Evolutionary conservation across 1,140 invertebrate genomes (phyloP), one percentile per base, ranked within the genome.

Genomic region (Drosophila chauvacae): DNA sequence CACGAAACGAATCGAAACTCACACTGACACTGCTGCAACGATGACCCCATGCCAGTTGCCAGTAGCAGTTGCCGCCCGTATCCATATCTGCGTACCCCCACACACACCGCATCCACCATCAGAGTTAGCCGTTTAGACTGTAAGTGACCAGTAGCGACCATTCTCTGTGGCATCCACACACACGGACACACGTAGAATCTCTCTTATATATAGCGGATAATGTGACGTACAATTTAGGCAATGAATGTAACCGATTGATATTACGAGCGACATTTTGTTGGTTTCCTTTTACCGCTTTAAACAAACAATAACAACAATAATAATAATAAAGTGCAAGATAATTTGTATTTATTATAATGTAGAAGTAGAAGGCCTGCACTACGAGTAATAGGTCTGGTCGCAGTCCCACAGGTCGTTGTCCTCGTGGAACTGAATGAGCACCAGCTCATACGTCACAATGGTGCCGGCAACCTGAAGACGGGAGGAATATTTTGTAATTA

Each of bases 401-500:
- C 87, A 91, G 33, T 88, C 78, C 83, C 88, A 91, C 26, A 87
- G 62, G 33, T 81, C 77, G 45, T 81, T 83, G 59, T 90, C 85
- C 57, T 92, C 91, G 33, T 92, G 91, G 18, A 92, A 92, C 61
- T 92, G 91, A 55, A 95, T 94, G 7, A 95, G 91, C 2, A 95
- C 94, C 13, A 95, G 80, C 87, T 95, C 95, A 72, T 95, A 95
- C 0, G 95, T 95, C 1, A 95, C 94, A 45, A 95, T 95, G 2
- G 95, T 95, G 33, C 95, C 95, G 47, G 95, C 95, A 42, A 92
- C 91, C 91, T 87, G 20, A 44, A 39, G 5, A 7, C 1, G 18
- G 18, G 2, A n/a, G n/a, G 6, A n/a, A 13, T 33, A 23, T 11
- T 39, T 23, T 23, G 2, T 23, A 23, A 23, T 23, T 23, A 23